A percentile compares a stretch with the other conserved stretches of the same genome.
These are phyloP conservation scores for Heliothis virescens DNA, from an alignment of 1,140 invertebrate species.

Conservation along the genomic window DNA sequence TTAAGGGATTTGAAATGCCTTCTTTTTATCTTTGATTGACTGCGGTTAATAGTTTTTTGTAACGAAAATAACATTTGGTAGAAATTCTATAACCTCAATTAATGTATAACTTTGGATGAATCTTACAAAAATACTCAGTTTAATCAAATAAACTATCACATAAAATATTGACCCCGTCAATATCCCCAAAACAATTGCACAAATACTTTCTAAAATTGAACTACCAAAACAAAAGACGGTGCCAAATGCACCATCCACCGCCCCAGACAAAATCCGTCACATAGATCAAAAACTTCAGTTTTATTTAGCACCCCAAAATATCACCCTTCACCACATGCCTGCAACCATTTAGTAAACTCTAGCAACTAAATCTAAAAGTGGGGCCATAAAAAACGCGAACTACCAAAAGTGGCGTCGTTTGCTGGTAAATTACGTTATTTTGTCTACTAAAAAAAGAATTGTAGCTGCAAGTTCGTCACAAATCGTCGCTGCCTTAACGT, in stretches of 20 bases:
- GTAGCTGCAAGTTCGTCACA: constrained; percentile 52
- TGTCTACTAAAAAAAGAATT: constrained; percentile 51
- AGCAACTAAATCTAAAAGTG: constrained; percentile 34
- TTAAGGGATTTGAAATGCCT: too few relatives aligned
- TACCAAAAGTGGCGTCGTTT: constrained; percentile 47
- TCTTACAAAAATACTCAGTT: too few relatives aligned
- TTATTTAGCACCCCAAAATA: constrained; percentile 27
- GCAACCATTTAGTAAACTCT: constrained; percentile 30
- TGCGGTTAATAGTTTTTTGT: too few relatives aligned
- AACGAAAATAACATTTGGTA: too few relatives aligned
- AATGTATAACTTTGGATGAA: too few relatives aligned
- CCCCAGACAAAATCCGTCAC: background rate
- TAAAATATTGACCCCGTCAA: too few relatives aligned
- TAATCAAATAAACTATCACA: too few relatives aligned
- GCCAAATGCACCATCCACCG: background rate
- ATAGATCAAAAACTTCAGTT: constrained; percentile 22
- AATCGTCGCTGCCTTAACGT: constrained; percentile 63
- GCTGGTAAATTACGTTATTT: constrained; percentile 48
- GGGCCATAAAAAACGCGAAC: constrained; percentile 43
- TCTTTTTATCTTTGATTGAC: too few relatives aligned
- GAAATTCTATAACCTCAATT: too few relatives aligned
- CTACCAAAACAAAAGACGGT: background rate
- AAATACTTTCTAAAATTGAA: too few relatives aligned
- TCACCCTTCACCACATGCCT: constrained; percentile 22
- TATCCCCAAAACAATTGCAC: too few relatives aligned